These are phyloP conservation scores for Bothrops alternatus DNA, from an alignment of 2,797 vertebrate genomes.

Conservation along the genomic window DNA sequence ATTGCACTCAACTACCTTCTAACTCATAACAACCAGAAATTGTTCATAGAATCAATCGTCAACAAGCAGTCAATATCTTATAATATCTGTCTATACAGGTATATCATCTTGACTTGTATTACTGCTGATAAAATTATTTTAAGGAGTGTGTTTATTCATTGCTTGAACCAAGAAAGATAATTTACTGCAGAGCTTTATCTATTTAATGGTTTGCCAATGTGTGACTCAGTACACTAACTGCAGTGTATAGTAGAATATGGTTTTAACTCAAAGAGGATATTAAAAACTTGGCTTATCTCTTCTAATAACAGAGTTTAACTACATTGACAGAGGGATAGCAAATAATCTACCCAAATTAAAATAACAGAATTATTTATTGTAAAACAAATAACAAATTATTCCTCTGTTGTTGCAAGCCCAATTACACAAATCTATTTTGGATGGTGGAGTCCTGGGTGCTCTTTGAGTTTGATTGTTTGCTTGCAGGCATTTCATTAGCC, in stretches of 20 bases:
- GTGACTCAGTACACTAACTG: background rate
- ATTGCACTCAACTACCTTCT: background rate
- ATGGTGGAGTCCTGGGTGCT: background rate
- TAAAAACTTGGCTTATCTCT: background rate
- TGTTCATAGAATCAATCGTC: background rate
- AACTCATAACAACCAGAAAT: background rate
- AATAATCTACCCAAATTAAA: background rate
- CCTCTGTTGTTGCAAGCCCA: background rate
- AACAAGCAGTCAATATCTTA: background rate
- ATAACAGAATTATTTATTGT: background rate
- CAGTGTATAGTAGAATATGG: background rate
- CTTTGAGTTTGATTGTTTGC: background rate
- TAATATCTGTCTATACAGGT: background rate
- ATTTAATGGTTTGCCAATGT: background rate
- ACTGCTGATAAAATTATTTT: background rate
- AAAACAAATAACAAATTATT: background rate
- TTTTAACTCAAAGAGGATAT: background rate
- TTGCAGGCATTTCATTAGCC: background rate
- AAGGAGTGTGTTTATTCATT: background rate
- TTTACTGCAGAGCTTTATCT: background rate
- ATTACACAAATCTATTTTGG: background rate
- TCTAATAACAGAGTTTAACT: background rate
- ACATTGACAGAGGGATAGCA: background rate
- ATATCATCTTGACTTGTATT: background rate
- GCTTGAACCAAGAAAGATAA: background rate